Percentiles rank a stretch among this genome's conserved stretches.
Evolutionary conservation across 2,888 invertebrate genomes (phyloP).

Genomic region (Napeogenes sylphis): DNA sequence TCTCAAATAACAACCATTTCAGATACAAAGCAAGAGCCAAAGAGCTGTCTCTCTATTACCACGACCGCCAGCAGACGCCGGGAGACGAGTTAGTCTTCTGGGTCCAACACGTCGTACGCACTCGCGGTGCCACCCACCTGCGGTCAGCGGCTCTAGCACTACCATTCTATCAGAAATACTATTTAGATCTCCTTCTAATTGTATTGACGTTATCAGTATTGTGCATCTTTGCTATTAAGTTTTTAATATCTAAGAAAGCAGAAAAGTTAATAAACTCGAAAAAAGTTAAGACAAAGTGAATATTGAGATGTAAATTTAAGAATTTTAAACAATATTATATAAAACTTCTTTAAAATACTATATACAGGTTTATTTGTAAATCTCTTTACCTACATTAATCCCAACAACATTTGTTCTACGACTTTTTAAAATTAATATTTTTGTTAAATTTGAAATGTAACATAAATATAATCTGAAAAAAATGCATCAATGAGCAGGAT

Average conservation of each 20-base stretch:
- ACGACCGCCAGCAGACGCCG: conserved; percentile 72
- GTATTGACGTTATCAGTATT: conserved; percentile 23
- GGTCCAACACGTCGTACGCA: conserved; percentile 81
- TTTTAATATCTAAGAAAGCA: conserved; percentile 11
- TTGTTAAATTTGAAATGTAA: too few relatives aligned
- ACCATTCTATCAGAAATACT: conserved; percentile 56
- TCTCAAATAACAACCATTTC: conserved; percentile 18
- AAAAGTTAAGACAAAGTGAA: conserved; percentile 26
- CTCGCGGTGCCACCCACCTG: conserved; percentile 76
- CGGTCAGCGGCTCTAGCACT: conserved; percentile 48
- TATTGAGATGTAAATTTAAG: neutral
- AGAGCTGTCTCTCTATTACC: conserved; percentile 48
- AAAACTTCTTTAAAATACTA: too few relatives aligned
- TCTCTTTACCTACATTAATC: too few relatives aligned
- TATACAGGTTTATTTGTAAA: too few relatives aligned
- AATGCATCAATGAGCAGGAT: too few relatives aligned
- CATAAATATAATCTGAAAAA: too few relatives aligned
- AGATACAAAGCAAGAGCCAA: conserved; percentile 48
- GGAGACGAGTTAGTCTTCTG: conserved; percentile 80
- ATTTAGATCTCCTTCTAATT: conserved; percentile 43
- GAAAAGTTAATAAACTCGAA: conserved; percentile 11
- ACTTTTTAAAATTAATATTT: too few relatives aligned
- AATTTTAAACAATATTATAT: too few relatives aligned
- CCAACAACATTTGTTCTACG: too few relatives aligned
- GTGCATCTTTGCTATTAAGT: conserved; percentile 15